Evolutionary conservation across 2,888 invertebrate genomes (phyloP), one percentile per base, ranked within the genome.

Genomic region (Lepidocyrtinus sp.): DNA sequence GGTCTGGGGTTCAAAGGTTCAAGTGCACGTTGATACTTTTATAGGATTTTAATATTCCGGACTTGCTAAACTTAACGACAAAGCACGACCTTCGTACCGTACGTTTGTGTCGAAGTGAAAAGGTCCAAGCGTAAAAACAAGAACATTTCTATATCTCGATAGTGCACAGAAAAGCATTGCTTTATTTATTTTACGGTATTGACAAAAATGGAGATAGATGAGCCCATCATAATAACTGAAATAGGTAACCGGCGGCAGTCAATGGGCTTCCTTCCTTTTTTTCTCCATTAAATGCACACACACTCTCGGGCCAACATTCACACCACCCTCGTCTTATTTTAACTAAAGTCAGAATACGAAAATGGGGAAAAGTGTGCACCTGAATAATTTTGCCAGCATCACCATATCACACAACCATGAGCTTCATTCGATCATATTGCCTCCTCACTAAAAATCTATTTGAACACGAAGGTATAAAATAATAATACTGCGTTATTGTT

Each of bases 251-350:
- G 78, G n/a, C n/a, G n/a, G 78, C 78, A 78, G 71, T 77, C 77
- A 77, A 59, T 68, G 22, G 78, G 73, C 69, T 78, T 78, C 78
- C 78, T 78, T 78, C 77, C 77, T 77, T 50, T 68, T 55, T 55
- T 61, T 22, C 70, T 71, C 64, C 27, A 67, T 62, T 71, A 3
- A 71, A 55, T 77, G 19, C 75, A 68, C 71, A 61, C 63, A 72
- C 46, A 26, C 62, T 50, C 55, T 21, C 62, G 15, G 9, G n/a
- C n/a, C n/a, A n/a, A n/a, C n/a, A n/a, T n/a, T n/a, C n/a, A 21
- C 62, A 17, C 62, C 21, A 17, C 15, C 21, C 62, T 62, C 22
- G 21, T 5, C 62, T 62, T 62, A 7, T 21, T 62, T 62, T 62
- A 62, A 62, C 62, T 62, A 21, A 62, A 15, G 15, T 21, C 5